Conservation (phyloP, 2,888 invertebrate genomes). For the Sericinus montela region DNA sequence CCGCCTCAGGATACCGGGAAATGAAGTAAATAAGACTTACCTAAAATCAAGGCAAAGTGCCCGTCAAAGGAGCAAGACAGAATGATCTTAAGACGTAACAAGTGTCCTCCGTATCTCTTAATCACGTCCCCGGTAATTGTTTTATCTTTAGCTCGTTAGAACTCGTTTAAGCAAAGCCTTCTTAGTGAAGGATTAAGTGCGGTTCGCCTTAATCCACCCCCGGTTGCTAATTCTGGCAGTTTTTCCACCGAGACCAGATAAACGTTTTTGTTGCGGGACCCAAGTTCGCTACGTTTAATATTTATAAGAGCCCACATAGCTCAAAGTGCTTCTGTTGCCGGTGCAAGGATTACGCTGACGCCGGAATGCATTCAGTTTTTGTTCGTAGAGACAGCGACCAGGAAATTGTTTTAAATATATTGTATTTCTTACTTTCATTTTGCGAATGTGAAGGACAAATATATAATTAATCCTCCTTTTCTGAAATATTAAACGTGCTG, state of each 20-base stretch:
- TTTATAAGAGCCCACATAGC: slow-evolving; percentile 70
- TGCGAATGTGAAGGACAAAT: slow-evolving; percentile 15
- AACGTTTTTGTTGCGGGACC: slow-evolving; percentile 73
- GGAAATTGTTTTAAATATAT: slow-evolving; percentile 42
- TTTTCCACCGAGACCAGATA: slow-evolving; percentile 76
- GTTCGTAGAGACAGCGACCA: slow-evolving; percentile 43
- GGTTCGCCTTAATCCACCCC: slow-evolving; percentile 76
- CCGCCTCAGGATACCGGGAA: slow-evolving; percentile 15
- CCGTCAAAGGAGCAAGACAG: slow-evolving; percentile 39
- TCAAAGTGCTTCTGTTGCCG: slow-evolving; percentile 56
- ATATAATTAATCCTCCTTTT: too few species aligned
- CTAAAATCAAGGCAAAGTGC: slow-evolving; percentile 30
- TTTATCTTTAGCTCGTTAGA: slow-evolving; percentile 80
- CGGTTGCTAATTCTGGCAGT: slow-evolving; percentile 76
- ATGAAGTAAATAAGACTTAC: slow-evolving; percentile 27
- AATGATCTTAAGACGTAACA: slow-evolving; percentile 68
- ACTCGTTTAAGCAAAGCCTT: slow-evolving; percentile 80
- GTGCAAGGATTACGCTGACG: slow-evolving; percentile 60
- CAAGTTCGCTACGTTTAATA: slow-evolving; percentile 61
- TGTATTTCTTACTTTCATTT: slow-evolving; percentile 25
- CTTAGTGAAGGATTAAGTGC: slow-evolving; percentile 79
- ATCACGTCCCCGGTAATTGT: slow-evolving; percentile 76
- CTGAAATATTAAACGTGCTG: too few species aligned
- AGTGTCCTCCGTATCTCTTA: slow-evolving; percentile 77
- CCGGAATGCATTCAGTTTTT: slow-evolving; percentile 57